Evolutionary conservation across 2,113 vertebrate genomes (phyloP), one percentile per base, ranked within the genome.

Genomic region (Oreochromis niloticus): DNA sequence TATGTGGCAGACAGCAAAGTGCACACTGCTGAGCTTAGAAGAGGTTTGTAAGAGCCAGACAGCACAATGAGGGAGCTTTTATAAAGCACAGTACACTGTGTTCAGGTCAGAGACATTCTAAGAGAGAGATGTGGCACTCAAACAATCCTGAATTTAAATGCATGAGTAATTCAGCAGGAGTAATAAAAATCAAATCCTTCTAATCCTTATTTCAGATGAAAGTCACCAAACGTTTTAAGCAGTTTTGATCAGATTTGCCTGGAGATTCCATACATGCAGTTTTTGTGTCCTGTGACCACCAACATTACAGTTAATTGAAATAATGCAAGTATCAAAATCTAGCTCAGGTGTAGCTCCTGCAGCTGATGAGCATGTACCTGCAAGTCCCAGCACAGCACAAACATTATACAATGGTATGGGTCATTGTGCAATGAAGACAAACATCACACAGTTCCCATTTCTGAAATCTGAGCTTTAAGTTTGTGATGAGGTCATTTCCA

Each of bases 401-500:
- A 11, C 19, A 68, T 68, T 41, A 68, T 22, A 34, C 63, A 68
- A 13, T 68, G 34, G 34, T 68, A 5, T 68, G 4, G 8, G 66
- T 24, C 66, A 43, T 16, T 43, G 12, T 43, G n/a, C 39, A 43
- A 71, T 24, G 66, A 71, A 71, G 66, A 41, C 7, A 71, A 71
- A 71, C 3, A 43, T 43, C 39, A 24, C 66, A 43, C 39, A 71
- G n/a, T 43, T 71, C n/a, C 66, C 39, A 71, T 71, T 71, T 43
- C 13, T 0, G 0, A 71, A 71, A 71, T 71, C 39, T 43, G 66
- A 71, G n/a, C 13, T 71, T 71, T 16, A 3, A 3, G n/a, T 71
- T 71, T 46, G 39, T 73, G 5, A 43, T 16, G 66, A 27, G n/a
- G 22, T 43, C n/a, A 46, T 46, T 43, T 27, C 0, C 0, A 43